A percentile compares a stretch with the other conserved stretches of the same genome.
Evolutionary conservation across 1,140 invertebrate genomes (phyloP).

Genomic region (Drosophila sucinea): DNA sequence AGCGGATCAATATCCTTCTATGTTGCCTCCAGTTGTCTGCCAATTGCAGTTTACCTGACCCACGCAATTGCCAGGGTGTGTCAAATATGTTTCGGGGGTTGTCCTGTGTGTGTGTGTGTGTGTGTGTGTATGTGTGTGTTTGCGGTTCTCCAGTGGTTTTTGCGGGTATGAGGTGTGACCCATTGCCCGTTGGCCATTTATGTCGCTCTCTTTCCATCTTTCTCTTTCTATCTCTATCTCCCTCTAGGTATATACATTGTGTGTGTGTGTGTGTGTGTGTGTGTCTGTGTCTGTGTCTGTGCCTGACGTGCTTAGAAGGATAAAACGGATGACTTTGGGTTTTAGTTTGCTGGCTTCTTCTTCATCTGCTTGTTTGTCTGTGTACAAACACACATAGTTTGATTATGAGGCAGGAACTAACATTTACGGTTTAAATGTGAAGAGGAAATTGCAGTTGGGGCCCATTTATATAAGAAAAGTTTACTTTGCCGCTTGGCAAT

Average conservation of each 20-base stretch:
- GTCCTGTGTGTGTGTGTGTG: constrained; percentile 16
- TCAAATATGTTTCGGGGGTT: constrained; percentile 32
- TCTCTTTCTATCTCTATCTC: background rate
- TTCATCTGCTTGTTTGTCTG: background rate
- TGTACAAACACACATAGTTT: background rate
- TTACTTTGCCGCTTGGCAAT: background rate
- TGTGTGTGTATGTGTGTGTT: constrained; percentile 17
- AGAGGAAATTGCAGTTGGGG: constrained; percentile 4
- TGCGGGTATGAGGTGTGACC: constrained; percentile 23
- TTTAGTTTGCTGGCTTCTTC: constrained; percentile 12
- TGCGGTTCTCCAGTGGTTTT: constrained; percentile 19
- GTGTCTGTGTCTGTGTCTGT: background rate
- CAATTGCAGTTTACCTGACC: constrained; percentile 71
- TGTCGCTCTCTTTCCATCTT: background rate
- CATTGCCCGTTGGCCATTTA: constrained; percentile 2
- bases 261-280: too few species aligned
- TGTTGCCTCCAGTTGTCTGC: constrained; percentile 43
- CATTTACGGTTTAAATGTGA: constrained; percentile 14
- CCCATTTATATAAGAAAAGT: background rate
- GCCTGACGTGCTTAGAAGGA: constrained; percentile 21
- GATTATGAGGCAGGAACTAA: constrained; percentile 20
- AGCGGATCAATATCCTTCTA: constrained; percentile 30
- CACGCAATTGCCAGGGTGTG: constrained; percentile 61
- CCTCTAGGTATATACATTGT: too few species aligned
- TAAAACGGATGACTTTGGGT: constrained; percentile 14